Evolutionary conservation across 2,888 invertebrate species (phyloP).

Genomic region (Drosophila prostipennis): DNA sequence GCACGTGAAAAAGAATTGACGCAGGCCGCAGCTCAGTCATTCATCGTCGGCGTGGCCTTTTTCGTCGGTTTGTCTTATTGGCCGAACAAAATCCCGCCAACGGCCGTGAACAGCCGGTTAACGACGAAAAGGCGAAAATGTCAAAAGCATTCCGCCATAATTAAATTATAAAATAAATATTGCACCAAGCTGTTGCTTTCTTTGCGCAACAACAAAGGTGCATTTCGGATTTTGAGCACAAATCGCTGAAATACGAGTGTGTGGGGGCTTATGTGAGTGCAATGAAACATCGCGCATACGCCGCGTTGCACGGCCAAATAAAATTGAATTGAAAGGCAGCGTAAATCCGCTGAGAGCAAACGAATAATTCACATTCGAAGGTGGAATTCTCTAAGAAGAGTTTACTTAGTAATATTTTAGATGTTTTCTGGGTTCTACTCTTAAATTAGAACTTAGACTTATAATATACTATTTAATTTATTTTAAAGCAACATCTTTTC

Average conservation of each 20-base stretch:
- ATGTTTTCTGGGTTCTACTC: too few relatives aligned
- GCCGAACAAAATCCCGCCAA: constrained; percentile 40
- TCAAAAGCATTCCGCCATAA: constrained; percentile 45
- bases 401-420: not conserved
- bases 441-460: not conserved
- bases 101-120: constrained; percentile 3
- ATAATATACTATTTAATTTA: too few relatives aligned
- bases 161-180: constrained; percentile 60
- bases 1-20: constrained; percentile 26
- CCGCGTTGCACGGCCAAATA: constrained; percentile 39
- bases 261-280: constrained; percentile 3
- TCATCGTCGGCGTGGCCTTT: constrained; percentile 50
- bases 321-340: constrained; percentile 40
- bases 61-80: constrained; percentile 48
- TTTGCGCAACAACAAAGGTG: constrained; percentile 46
- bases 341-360: constrained; percentile 30
- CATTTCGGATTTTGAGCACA: constrained; percentile 37
- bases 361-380: constrained; percentile 15
- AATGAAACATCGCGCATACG: constrained; percentile 59
- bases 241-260: constrained; percentile 26
- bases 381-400: not conserved
- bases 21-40: constrained; percentile 62
- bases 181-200: constrained; percentile 42
- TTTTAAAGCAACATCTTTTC: too few relatives aligned
- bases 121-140: constrained; percentile 15